phyloP scores from a whole-genome alignment of 2,797 vertebrate genomes.

The Myiotriccus ornatus region DNA sequence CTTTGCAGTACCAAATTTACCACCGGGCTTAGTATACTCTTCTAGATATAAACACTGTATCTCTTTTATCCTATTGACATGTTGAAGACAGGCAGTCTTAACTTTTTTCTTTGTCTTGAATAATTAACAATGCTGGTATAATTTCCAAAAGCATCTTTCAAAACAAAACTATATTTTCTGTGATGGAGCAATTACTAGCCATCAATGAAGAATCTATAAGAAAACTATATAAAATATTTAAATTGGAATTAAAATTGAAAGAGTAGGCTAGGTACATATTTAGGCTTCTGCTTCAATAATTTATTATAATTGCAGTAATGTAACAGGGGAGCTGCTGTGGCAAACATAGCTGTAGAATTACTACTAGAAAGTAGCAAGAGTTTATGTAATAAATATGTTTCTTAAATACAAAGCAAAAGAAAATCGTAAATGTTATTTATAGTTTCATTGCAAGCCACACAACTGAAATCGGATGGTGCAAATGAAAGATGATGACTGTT shows the following conservation, averaged over 20 bases:
- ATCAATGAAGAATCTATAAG: constrained; percentile 53
- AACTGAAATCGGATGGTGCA: not conserved
- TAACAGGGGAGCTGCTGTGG: not conserved
- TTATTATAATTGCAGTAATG: constrained; percentile 50
- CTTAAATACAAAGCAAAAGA: constrained; percentile 22
- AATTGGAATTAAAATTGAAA: constrained; percentile 60
- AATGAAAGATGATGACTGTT: not conserved
- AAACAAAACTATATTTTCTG: constrained; percentile 20
- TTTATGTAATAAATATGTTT: not conserved
- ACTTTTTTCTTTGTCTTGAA: constrained; percentile 25
- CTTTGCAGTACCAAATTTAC: not conserved
- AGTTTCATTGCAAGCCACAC: not conserved
- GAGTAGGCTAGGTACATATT: constrained; percentile 35
- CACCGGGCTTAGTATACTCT: not conserved
- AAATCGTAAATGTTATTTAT: not conserved
- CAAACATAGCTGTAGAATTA: constrained; percentile 13
- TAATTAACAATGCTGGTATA: constrained; percentile 19
- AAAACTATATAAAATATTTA: constrained; percentile 66
- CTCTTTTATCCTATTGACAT: constrained; percentile 14
- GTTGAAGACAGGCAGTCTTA: not conserved
- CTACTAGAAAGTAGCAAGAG: not conserved
- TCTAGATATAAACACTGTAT: not conserved
- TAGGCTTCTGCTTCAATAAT: constrained; percentile 55
- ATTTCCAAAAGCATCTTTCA: constrained; percentile 48
- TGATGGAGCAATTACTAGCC: constrained; percentile 40